A percentile compares a stretch with the other conserved stretches of the same genome.
Evolutionary conservation across 1,140 invertebrate species (phyloP).

Genomic region (Tyrophagus putrescentiae): DNA sequence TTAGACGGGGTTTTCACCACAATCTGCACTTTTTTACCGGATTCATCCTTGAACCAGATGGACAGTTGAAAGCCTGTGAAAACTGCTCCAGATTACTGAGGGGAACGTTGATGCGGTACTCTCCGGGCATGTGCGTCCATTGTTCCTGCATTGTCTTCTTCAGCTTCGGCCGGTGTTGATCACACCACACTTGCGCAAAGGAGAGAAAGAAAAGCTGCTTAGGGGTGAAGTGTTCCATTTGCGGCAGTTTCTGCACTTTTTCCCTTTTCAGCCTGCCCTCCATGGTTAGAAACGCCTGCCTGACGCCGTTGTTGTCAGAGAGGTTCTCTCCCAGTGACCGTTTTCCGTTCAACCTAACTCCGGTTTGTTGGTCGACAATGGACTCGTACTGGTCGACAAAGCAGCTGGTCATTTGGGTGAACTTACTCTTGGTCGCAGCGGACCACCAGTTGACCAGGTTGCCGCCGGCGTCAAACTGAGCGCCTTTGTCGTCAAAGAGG

Average conservation of each 20-base stretch:
- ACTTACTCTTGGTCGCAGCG: slow-evolving; percentile 51
- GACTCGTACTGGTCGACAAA: slow-evolving; percentile 72
- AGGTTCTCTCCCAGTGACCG: slow-evolving; percentile 37
- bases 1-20: no score
- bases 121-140: no score
- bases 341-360: slow-evolving; percentile 34
- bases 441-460: slow-evolving; percentile 78
- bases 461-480: slow-evolving; percentile 72
- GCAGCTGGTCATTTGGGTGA: slow-evolving; percentile 57
- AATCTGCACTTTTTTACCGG: slow-evolving; percentile 42
- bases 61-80: slow-evolving; percentile 39
- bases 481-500: slow-evolving; percentile 43
- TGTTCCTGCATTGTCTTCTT: no score
- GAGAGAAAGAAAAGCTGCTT: slow-evolving; percentile 75
- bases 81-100: no score
- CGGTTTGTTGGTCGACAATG: slow-evolving; percentile 48
- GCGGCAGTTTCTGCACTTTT: slow-evolving; percentile 47
- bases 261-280: slow-evolving; percentile 27
- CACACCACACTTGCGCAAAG: slow-evolving; percentile 80
- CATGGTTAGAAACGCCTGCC: no score
- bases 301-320: slow-evolving; percentile 43
- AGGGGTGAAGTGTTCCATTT: no score
- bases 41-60: slow-evolving; percentile 40
- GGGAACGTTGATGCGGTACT: no score
- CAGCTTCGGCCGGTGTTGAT: no score